These are phyloP conservation scores for Cydia pomonella DNA, from an alignment of 1,140 invertebrate species.

Conservation along the genomic window DNA sequence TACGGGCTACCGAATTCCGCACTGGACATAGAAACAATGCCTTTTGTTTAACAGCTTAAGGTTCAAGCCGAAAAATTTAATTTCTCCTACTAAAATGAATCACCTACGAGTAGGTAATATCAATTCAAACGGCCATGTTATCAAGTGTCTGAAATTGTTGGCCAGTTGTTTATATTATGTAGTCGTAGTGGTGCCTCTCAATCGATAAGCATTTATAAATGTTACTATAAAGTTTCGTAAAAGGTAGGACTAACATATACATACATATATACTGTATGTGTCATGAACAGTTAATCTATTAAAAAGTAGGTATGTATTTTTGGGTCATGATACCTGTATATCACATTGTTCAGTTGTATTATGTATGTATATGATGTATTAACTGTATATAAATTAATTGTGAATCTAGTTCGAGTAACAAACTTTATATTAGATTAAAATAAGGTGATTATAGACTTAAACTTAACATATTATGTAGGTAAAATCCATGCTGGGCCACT, in stretches of 20 bases:
- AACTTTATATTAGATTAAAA: not conserved
- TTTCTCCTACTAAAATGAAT: too few species aligned
- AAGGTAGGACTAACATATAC: not conserved
- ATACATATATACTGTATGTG: not conserved
- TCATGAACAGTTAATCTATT: not conserved
- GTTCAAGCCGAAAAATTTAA: too few species aligned
- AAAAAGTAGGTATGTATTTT: slow-evolving; percentile 8
- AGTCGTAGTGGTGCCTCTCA: not conserved
- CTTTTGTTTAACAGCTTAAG: too few species aligned
- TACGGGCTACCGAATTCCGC: too few species aligned
- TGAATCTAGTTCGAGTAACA: not conserved
- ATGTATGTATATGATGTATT: slow-evolving; percentile 2
- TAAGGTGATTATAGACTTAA: not conserved
- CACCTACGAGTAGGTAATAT: not conserved
- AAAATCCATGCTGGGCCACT: too few species aligned
- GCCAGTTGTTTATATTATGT: not conserved
- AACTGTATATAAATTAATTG: not conserved
- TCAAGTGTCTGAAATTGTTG: not conserved
- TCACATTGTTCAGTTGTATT: not conserved
- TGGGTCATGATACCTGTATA: not conserved
- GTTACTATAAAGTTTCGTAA: slow-evolving; percentile 4
- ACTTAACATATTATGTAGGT: not conserved
- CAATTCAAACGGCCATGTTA: not conserved
- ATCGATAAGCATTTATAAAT: not conserved
- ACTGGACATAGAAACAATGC: too few species aligned